Evolutionary conservation across 2,888 invertebrate genomes (phyloP).

Genomic region (Hoplodrina blanda): DNA sequence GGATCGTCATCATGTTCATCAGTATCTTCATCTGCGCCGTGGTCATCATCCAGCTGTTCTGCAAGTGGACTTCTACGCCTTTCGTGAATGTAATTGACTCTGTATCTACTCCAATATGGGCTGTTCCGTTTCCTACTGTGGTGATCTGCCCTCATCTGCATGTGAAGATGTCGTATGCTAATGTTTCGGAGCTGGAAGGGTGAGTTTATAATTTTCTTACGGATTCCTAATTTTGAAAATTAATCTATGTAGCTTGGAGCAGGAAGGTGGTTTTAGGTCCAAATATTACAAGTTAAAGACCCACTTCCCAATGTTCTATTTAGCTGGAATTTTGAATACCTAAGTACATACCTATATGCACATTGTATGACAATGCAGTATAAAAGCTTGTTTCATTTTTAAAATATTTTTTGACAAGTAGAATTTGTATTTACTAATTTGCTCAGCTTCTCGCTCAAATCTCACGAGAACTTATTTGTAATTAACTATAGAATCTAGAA

Average conservation of each 20-base stretch:
- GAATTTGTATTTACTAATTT: neutral
- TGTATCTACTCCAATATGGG: conserved; percentile 85
- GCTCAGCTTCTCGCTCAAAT: neutral
- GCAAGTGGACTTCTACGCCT: conserved; percentile 84
- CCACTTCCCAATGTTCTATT: too few relatives aligned
- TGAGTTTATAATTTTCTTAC: conserved; percentile 43
- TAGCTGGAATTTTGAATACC: too few relatives aligned
- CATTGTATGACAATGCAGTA: too few relatives aligned
- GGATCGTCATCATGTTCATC: conserved; percentile 82
- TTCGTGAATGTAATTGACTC: conserved; percentile 88
- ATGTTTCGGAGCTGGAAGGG: conserved; percentile 79
- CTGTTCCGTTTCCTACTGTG: conserved; percentile 86
- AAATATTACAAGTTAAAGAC: too few relatives aligned
- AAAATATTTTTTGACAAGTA: too few relatives aligned
- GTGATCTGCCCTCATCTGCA: conserved; percentile 86
- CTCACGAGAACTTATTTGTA: neutral
- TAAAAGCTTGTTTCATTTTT: too few relatives aligned
- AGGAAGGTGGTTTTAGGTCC: too few relatives aligned
- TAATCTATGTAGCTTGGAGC: too few relatives aligned
- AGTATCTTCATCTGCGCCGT: conserved; percentile 83
- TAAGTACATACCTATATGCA: too few relatives aligned
- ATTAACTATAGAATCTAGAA: neutral
- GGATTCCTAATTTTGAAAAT: too few relatives aligned
- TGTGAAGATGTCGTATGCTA: conserved; percentile 79
- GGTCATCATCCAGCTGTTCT: conserved; percentile 82